Conservation (phyloP, 2,888 invertebrate genomes). For the Margaritifera margaritifera region DNA sequence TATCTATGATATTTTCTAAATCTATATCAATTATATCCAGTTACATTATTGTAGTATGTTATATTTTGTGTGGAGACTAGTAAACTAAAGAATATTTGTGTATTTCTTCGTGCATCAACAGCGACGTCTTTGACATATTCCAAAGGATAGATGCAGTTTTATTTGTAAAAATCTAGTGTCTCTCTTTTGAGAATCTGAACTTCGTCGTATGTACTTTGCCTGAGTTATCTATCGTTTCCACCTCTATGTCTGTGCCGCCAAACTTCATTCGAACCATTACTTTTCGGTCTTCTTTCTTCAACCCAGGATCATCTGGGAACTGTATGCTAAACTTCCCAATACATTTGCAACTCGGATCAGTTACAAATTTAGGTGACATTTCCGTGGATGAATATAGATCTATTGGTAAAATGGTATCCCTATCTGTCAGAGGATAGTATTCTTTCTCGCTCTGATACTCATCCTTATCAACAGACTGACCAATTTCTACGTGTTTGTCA, state of each 20-base stretch:
- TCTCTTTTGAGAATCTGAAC: background rate
- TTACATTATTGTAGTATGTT: too few relatives aligned
- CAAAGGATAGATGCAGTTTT: too few relatives aligned
- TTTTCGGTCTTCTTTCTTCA: too few relatives aligned
- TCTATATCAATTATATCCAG: too few relatives aligned
- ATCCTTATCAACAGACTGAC: constrained; percentile 3
- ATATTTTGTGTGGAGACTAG: too few relatives aligned
- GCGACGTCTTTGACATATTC: too few relatives aligned
- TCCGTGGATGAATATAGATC: constrained; percentile 7
- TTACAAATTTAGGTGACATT: constrained; percentile 13
- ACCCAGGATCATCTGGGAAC: background rate
- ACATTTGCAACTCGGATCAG: constrained; percentile 9
- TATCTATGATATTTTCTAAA: too few relatives aligned
- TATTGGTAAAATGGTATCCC: constrained; percentile 5
- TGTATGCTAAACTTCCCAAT: constrained; percentile 6
- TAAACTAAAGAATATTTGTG: too few relatives aligned
- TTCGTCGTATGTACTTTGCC: constrained; percentile 4
- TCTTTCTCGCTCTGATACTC: background rate
- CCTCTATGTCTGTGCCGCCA: constrained; percentile 8
- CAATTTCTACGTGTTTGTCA: constrained; percentile 17
- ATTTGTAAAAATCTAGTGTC: too few relatives aligned
- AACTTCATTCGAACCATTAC: constrained; percentile 7
- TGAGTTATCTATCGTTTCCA: constrained; percentile 1
- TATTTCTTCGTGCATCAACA: too few relatives aligned
- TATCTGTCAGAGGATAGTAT: constrained; percentile 12